Percentiles rank a stretch among this genome's conserved stretches.
Evolutionary conservation across 2,113 vertebrate genomes (phyloP).

Genomic region (Capricornis sumatraensis): DNA sequence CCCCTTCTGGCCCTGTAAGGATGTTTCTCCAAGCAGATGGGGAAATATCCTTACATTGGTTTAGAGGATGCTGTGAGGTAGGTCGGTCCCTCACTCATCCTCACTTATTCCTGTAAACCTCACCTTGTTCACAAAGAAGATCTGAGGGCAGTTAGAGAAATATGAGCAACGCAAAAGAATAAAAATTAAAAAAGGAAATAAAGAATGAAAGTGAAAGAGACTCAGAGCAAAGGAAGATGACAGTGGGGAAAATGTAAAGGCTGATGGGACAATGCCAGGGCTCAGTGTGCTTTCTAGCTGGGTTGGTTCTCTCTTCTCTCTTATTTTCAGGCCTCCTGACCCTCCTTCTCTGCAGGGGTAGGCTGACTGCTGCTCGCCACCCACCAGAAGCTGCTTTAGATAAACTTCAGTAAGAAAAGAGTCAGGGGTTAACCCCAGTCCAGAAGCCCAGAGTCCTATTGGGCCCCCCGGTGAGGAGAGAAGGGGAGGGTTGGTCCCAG

Average conservation of each 20-base stretch:
- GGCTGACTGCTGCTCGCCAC: background rate
- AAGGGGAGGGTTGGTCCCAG: background rate
- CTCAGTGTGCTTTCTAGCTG: accelerated
- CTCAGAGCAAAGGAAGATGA: background rate
- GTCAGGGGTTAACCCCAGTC: background rate
- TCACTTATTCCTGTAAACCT: background rate
- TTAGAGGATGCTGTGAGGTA: background rate
- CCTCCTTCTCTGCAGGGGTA: background rate
- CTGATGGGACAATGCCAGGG: background rate
- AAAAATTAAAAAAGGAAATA: background rate
- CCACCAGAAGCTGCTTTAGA: background rate
- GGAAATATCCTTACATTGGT: background rate
- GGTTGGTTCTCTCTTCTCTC: background rate
- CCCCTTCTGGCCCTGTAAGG: background rate
- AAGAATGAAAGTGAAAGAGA: background rate
- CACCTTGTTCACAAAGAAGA: background rate
- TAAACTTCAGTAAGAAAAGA: background rate
- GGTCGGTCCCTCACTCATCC: no score
- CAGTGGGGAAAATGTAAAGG: background rate
- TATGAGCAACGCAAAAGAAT: background rate
- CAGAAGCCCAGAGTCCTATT: background rate
- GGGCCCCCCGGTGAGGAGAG: background rate
- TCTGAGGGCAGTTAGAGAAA: background rate
- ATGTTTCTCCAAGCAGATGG: background rate
- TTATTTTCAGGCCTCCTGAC: background rate